A percentile compares a stretch with the other conserved stretches of the same genome.
Conservation (phyloP, 2,888 invertebrate species). For the Sepioteuthis lessoniana region DNA sequence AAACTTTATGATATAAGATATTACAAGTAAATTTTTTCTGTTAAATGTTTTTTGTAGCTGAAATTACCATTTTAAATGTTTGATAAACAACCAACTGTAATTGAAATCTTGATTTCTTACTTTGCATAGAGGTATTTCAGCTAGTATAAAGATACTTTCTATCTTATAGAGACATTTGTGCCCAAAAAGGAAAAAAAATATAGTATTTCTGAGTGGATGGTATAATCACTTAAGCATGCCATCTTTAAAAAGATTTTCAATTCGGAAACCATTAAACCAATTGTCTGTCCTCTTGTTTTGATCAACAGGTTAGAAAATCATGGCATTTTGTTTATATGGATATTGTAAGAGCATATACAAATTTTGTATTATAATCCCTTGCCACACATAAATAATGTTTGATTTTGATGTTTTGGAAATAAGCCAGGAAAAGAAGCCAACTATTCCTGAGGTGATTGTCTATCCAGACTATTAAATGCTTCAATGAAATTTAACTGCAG, state of each 20-base stretch:
- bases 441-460: not conserved
- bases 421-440: not conserved
- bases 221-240: not conserved
- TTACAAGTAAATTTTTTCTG: too few species aligned
- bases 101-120: too few species aligned
- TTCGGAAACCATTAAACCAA: not conserved
- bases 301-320: not conserved
- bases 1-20: too few species aligned
- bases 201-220: not conserved
- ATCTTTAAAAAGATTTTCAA: not conserved
- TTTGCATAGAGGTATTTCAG: too few species aligned
- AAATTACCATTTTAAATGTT: too few species aligned
- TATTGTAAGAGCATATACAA: not conserved
- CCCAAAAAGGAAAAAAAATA: not conserved
- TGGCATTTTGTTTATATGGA: not conserved
- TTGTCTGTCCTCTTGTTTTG: not conserved
- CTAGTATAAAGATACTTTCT: too few species aligned
- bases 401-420: conserved; percentile 2
- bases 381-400: not conserved
- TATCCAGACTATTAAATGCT: not conserved
- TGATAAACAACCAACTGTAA: too few species aligned
- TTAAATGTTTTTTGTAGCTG: too few species aligned
- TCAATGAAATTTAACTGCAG: conserved; percentile 4
- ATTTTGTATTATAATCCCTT: not conserved
- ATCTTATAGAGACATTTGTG: too few species aligned